Conservation (phyloP, 2,888 invertebrate species). For the Malachius bipustulatus region DNA sequence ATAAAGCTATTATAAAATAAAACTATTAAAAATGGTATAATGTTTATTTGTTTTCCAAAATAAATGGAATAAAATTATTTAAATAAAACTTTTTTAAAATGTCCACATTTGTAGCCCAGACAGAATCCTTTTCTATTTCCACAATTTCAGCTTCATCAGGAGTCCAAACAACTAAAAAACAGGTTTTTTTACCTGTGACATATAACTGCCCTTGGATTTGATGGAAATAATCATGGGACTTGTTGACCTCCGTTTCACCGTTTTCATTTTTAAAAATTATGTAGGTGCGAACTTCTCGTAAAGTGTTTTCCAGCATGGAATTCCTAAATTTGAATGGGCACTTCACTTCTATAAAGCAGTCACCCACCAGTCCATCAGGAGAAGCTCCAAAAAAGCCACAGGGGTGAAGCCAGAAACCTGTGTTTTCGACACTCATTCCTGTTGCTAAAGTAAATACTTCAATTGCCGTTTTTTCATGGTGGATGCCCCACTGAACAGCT, state of each 20-base stretch:
- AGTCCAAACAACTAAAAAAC: constrained; percentile 14
- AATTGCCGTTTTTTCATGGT: constrained; percentile 12
- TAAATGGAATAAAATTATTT: constrained; percentile 5
- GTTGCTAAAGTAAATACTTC: constrained; percentile 8
- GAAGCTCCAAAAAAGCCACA: constrained; percentile 14
- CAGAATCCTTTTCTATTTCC: constrained; percentile 8
- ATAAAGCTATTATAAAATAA: no score
- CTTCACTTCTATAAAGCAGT: constrained; percentile 15
- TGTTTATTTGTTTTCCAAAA: not conserved
- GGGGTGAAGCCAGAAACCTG: constrained; percentile 12
- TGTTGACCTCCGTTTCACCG: constrained; percentile 9
- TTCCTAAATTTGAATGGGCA: no score
- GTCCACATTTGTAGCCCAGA: constrained; percentile 11
- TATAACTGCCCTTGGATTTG: constrained; percentile 12
- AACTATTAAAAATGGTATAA: not conserved
- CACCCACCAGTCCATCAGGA: constrained; percentile 14
- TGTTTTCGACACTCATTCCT: constrained; percentile 5
- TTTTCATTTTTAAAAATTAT: constrained; percentile 8
- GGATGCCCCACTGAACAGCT: constrained; percentile 14
- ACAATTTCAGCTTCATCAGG: constrained; percentile 10
- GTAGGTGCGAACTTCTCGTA: constrained; percentile 8
- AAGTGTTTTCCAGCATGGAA: no score
- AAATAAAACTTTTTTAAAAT: constrained; percentile 14
- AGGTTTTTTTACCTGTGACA: constrained; percentile 7
- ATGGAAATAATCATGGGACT: constrained; percentile 12